These are phyloP conservation scores for Marisa cornuarietis DNA, from an alignment of 1,140 invertebrate species.

Conservation along the genomic window DNA sequence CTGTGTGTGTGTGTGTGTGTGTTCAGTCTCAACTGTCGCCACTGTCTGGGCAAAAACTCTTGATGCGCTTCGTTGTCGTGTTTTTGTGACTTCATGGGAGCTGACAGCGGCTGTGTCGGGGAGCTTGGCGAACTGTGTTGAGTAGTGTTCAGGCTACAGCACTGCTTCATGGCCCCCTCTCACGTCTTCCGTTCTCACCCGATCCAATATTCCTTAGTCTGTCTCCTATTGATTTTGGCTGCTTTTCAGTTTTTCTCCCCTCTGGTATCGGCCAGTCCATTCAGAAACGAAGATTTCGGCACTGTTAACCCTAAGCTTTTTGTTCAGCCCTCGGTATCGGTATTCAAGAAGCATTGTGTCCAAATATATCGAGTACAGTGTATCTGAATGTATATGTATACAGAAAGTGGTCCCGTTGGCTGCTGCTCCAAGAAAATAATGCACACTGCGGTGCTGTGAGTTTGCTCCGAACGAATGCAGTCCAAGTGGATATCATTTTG, in stretches of 20 bases:
- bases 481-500: not conserved
- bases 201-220: constrained; percentile 2
- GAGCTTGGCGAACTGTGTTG: not conserved
- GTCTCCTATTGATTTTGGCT: constrained; percentile 6
- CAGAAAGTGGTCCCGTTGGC: too few relatives aligned
- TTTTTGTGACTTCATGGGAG: not conserved
- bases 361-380: not conserved
- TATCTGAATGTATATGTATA: too few relatives aligned
- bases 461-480: too few relatives aligned
- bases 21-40: not conserved
- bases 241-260: not conserved
- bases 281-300: too few relatives aligned
- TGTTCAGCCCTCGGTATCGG: too few relatives aligned
- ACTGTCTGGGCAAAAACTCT: too few relatives aligned
- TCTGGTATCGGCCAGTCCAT: too few relatives aligned
- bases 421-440: too few relatives aligned
- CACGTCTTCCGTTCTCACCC: not conserved
- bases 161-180: not conserved
- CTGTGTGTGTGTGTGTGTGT: not conserved
- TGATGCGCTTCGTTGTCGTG: not conserved
- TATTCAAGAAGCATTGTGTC: not conserved
- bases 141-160: not conserved
- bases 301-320: too few relatives aligned
- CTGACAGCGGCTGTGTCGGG: not conserved
- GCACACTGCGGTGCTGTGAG: too few relatives aligned